Evolutionary conservation across 2,797 vertebrate genomes (phyloP).

Genomic region (Rhinatrema bivittatum): DNA sequence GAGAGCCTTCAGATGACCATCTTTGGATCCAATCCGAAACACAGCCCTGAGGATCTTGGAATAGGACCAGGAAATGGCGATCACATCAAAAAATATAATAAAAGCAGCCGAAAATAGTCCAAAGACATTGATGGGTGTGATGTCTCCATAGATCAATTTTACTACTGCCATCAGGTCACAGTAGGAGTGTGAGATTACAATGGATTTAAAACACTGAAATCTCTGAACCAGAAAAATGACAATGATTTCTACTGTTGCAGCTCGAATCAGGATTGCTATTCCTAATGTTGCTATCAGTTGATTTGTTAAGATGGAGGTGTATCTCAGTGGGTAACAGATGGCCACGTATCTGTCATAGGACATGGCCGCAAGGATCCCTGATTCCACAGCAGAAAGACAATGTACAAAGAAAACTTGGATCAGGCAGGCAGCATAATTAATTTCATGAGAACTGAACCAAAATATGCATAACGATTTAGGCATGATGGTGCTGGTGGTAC

Average conservation of each 20-base stretch:
- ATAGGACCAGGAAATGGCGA: slow-evolving; percentile 19
- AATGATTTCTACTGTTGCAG: neutral
- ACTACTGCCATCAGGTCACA: slow-evolving; percentile 61
- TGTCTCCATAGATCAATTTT: slow-evolving; percentile 46
- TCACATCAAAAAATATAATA: slow-evolving; percentile 39
- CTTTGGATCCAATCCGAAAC: slow-evolving; percentile 7
- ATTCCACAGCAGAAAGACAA: slow-evolving; percentile 29
- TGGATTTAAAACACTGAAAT: slow-evolving; percentile 13
- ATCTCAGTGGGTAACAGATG: slow-evolving; percentile 35
- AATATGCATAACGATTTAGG: slow-evolving; percentile 44
- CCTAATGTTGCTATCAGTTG: slow-evolving; percentile 19
- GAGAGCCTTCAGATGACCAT: slow-evolving; percentile 13
- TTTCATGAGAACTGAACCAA: slow-evolving; percentile 25
- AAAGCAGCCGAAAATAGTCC: slow-evolving; percentile 50
- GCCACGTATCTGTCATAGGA: slow-evolving; percentile 37
- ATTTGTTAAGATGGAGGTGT: slow-evolving; percentile 23
- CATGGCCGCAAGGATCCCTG: slow-evolving; percentile 27
- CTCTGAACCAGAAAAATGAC: slow-evolving; percentile 17
- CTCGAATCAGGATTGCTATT: slow-evolving; percentile 4
- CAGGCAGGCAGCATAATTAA: slow-evolving; percentile 41
- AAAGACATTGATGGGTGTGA: slow-evolving; percentile 41
- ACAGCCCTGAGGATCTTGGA: slow-evolving; percentile 18
- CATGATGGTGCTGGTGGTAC: slow-evolving; percentile 44
- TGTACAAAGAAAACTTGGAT: slow-evolving; percentile 46
- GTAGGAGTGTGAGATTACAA: slow-evolving; percentile 51